Base-by-base conservation (phyloP, 1,140 invertebrate genomes). In the Heliothis virescens region DNA sequence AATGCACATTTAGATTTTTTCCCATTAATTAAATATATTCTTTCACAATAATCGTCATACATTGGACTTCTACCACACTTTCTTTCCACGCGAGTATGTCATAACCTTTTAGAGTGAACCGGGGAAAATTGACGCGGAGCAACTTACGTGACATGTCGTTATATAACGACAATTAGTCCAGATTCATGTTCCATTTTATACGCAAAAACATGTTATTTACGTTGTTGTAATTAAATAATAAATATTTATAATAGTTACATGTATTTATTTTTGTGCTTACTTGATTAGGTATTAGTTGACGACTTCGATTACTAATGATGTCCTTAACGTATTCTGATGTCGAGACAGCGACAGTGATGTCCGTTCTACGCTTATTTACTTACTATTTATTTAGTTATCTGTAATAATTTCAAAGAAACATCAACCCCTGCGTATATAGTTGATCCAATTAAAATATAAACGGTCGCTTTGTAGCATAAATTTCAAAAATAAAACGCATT, bases 391-490 rank as follows among this genome's bases (percentile, higher is more conserved):
- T 13, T 29, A 60, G 7, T 21, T 60, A 26, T 13, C 16, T n/a
- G 16, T 48, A 41, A 41, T 41, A 41, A 41, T 50, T 67, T 48
- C 41, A 67, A 67, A 48, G 16, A 67, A 60, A 48, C 63, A 48
- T 18, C 48, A 67, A 13, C 41, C 62, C 34, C 34, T 57, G 10
- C 55, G 55, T 57, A 60, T 15, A 26, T 60, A 1, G 57, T 18
- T 41, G 4, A 9, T 67, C 41, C n/a, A 50, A 67, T 67, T 48
- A 67, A 18, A 65, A 48, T 69, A 71, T 29, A 26, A 71, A 52
- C 15, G 21, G 67, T 71, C 67, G 48, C 48, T 53, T 26, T 52
- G 48, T 71, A 48, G 48, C 67, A 71, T 71, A 71, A 0, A 53
- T 71, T 71, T 53, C 5, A 18, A 26, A 26, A 52, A 53, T 50